Base-by-base conservation (phyloP, 2,888 invertebrate genomes). In the Acronicta alni region DNA sequence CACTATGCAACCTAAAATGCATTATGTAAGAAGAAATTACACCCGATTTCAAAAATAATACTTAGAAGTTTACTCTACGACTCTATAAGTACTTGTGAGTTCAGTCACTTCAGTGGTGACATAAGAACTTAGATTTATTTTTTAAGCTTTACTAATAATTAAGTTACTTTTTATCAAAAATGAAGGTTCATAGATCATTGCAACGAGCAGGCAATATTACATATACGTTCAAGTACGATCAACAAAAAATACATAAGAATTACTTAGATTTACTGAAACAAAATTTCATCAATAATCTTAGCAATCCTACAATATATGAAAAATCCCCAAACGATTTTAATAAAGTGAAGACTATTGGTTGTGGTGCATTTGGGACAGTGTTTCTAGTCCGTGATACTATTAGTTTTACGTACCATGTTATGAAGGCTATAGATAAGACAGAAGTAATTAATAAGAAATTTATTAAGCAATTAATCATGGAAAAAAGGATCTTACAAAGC, bases 281-380 rank as follows among this genome's bases (percentile, higher is more conserved):
- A 8, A 89, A 90, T 8, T 93, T 93, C 65, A 3, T 66, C n/a
- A 69, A 70, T 43, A 77, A 20, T 12, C 81, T 83, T 52, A 46
- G 59, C 9, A 74, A 78, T 46, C 69, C 77, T 12, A 41, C 61
- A 30, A 12, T 57, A 5, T 84, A 75, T 52, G 57, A 73, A 15
- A 88, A 85, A 70, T 66, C 77, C 1, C 57, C 69, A 3, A 89
- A 95, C 14, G 97, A 98, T 78, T 98, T 97, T 83, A 96, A 97
- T 63, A 88, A 96, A 51, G 91, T 97, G 32, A 95, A 96, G 79
- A 97, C 97, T 0, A 86, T 99, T 52, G 99, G 98, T 0, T 95
- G 96, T 0, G 99, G 99, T 1, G 96, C 98, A 0, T 99, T 98
- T 87, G 98, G 98, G 5, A 95, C 96, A 44, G 98, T 99, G 8